Evolutionary conservation across 2,888 invertebrate genomes (phyloP).

Genomic region (Dynastes grantii): DNA sequence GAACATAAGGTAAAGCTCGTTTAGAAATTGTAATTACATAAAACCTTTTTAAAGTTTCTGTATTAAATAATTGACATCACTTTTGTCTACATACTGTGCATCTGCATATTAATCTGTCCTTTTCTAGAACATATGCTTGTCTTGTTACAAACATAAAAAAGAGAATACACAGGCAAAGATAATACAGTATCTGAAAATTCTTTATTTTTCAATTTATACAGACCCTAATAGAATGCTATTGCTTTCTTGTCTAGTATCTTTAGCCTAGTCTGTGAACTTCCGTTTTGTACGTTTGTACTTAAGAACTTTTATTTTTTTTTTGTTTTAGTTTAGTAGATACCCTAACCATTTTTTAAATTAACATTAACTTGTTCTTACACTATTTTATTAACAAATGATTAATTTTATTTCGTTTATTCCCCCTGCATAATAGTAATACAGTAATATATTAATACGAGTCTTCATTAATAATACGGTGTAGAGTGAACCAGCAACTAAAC

Average conservation of each 20-base stretch:
- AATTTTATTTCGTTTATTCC: slow-evolving; percentile 8
- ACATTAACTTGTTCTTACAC: slow-evolving; percentile 58
- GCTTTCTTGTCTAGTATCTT: slow-evolving; percentile 27
- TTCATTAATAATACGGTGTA: slow-evolving; percentile 38
- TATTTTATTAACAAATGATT: slow-evolving; percentile 47
- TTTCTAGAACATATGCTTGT: not conserved
- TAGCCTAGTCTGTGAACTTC: slow-evolving; percentile 16
- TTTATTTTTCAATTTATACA: not conserved
- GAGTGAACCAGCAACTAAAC: slow-evolving; percentile 42
- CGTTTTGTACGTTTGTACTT: slow-evolving; percentile 29
- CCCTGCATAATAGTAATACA: slow-evolving; percentile 31
- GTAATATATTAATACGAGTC: slow-evolving; percentile 44
- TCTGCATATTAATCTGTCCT: slow-evolving; percentile 6
- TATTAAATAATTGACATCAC: no score
- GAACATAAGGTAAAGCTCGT: no score
- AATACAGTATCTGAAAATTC: not conserved
- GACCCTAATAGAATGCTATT: slow-evolving; percentile 20
- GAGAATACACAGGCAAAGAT: not conserved
- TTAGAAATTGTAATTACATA: no score
- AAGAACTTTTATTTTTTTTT: slow-evolving; percentile 39
- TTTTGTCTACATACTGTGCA: not conserved
- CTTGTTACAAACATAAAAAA: not conserved
- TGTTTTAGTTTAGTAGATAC: slow-evolving; percentile 48
- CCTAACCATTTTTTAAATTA: slow-evolving; percentile 58
- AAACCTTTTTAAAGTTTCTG: no score